Percentiles rank a stretch among this genome's conserved stretches.
These are phyloP conservation scores for Copidosoma aretas DNA, from an alignment of 2,888 invertebrate species.

Conservation along the genomic window DNA sequence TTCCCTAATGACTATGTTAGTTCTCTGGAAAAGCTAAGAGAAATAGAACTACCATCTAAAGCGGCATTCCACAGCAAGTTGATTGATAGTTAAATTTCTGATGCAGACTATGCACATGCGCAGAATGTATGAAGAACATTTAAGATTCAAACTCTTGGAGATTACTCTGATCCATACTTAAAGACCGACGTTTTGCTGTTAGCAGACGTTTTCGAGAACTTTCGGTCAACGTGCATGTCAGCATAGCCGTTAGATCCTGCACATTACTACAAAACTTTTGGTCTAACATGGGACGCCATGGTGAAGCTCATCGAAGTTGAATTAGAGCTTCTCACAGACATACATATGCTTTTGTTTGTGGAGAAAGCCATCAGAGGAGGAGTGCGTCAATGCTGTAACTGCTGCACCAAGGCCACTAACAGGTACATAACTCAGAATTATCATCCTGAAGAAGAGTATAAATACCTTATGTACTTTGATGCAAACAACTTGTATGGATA, in stretches of 20 bases:
- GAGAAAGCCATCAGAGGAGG: background rate
- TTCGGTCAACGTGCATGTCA: background rate
- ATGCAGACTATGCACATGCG: no score
- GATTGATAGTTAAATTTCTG: background rate
- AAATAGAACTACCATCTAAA: constrained; percentile 8
- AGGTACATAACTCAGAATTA: no score
- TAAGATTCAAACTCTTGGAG: no score
- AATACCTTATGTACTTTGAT: no score
- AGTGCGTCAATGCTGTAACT: no score
- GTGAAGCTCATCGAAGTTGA: background rate
- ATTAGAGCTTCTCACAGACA: background rate
- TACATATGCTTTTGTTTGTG: constrained; percentile 1
- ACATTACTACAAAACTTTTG: no score
- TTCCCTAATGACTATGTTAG: constrained; percentile 53
- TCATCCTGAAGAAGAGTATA: no score
- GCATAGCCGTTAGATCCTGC: no score
- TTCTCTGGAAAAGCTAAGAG: constrained; percentile 6
- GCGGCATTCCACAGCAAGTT: background rate
- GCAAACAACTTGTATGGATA: no score
- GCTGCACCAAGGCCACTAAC: no score
- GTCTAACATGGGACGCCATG: background rate
- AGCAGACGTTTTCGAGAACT: background rate
- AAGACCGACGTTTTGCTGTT: background rate
- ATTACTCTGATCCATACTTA: no score
- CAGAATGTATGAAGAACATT: no score